Conservation (phyloP, 2,888 invertebrate genomes). For the Phortica magna region DNA sequence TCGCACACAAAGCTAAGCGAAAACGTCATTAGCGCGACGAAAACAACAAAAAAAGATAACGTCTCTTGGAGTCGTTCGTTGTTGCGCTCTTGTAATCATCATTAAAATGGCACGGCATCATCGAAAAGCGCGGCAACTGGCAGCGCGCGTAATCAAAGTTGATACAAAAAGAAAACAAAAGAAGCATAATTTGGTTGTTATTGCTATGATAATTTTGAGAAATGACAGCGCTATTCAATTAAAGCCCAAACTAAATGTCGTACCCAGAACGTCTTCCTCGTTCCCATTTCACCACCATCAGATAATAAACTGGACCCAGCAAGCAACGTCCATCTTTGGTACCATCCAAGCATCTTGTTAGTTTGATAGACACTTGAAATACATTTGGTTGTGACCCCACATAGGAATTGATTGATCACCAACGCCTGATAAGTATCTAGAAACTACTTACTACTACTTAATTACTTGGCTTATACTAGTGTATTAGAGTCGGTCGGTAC, state of each 20-base stretch:
- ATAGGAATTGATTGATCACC: background rate
- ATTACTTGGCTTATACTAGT: slow-evolving; percentile 18
- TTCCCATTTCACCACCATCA: slow-evolving; percentile 96
- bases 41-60: slow-evolving; percentile 71
- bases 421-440: too few species aligned
- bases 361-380: too few species aligned
- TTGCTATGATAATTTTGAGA: background rate
- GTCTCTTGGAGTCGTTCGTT: slow-evolving; percentile 49
- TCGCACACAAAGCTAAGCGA: slow-evolving; percentile 47
- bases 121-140: background rate
- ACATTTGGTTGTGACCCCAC: slow-evolving; percentile 62
- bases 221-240: slow-evolving; percentile 2
- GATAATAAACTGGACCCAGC: slow-evolving; percentile 94
- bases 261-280: slow-evolving; percentile 97
- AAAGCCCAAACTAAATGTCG: slow-evolving; percentile 82
- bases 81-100: slow-evolving; percentile 64
- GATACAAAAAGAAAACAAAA: background rate
- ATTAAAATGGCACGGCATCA: slow-evolving; percentile 59
- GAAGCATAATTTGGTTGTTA: background rate
- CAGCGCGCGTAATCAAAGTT: slow-evolving; percentile 13
- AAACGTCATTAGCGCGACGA: slow-evolving; percentile 73
- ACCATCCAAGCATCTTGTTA: slow-evolving; percentile 80
- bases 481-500: slow-evolving; percentile 40
- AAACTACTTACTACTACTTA: background rate
- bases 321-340: slow-evolving; percentile 91